phyloP scores from a whole-genome alignment of 2,113 vertebrate genomes.

The Struthio camelus region DNA sequence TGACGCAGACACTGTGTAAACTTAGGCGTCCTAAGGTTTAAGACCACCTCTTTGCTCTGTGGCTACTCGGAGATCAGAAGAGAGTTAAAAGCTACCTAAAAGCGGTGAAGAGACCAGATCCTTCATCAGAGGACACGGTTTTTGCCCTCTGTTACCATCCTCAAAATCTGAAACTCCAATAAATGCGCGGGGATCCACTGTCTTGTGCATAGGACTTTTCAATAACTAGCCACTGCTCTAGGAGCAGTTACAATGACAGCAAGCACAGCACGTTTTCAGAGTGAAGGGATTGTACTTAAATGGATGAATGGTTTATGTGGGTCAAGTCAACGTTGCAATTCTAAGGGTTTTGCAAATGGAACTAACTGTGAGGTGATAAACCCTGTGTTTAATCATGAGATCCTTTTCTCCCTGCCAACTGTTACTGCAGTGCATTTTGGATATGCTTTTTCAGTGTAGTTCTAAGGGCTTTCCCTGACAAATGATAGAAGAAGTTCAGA shows the following conservation, averaged over 20 bases:
- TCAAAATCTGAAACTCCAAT: background rate
- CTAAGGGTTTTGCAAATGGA: background rate
- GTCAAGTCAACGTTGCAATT: background rate
- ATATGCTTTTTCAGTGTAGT: background rate
- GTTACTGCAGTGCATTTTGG: background rate
- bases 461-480: background rate
- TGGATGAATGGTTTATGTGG: background rate
- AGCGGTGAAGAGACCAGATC: fast-evolving
- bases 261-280: background rate
- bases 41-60: background rate
- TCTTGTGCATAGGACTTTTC: fast-evolving
- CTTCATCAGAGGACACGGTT: fast-evolving
- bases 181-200: fast-evolving
- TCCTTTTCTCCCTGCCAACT: background rate
- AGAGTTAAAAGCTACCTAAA: background rate
- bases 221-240: background rate
- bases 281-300: background rate
- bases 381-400: background rate
- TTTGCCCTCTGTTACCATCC: background rate
- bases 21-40: background rate
- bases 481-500: background rate
- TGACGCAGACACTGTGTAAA: fast-evolving
- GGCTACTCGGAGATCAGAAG: background rate
- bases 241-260: background rate
- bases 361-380: background rate